Evolutionary conservation across 2,888 invertebrate species (phyloP).

Genomic region (Dromius quadrimaculatus): DNA sequence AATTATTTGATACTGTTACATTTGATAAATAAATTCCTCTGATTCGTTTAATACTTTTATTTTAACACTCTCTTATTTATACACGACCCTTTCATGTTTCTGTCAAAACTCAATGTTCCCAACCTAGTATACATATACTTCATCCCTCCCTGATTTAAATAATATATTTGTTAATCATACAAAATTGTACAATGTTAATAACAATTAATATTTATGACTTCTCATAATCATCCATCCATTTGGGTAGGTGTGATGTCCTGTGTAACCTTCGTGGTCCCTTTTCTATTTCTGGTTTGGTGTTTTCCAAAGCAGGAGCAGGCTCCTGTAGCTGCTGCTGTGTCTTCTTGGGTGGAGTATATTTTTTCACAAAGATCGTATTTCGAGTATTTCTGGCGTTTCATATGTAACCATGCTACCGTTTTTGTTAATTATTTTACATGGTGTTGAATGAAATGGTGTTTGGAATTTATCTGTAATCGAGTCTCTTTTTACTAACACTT

Average conservation of each 20-base stretch:
- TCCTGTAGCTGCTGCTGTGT: too few species aligned
- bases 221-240: neutral
- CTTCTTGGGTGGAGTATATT: neutral
- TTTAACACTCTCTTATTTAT: too few species aligned
- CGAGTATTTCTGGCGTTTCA: neutral
- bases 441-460: neutral
- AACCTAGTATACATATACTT: neutral
- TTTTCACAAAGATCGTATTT: neutral
- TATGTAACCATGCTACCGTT: neutral
- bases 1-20: too few species aligned
- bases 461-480: neutral
- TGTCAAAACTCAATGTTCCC: too few species aligned
- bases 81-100: too few species aligned
- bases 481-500: neutral
- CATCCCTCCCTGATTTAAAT: neutral
- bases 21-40: too few species aligned
- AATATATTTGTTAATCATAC: neutral
- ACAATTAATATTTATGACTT: neutral
- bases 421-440: neutral
- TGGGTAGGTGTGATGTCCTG: neutral
- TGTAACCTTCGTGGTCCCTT: neutral
- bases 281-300: neutral
- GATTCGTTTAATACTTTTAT: too few species aligned
- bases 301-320: neutral
- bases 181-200: neutral